A percentile compares a stretch with the other conserved stretches of the same genome.
Conservation (phyloP, 1,140 invertebrate species). For the Carcinoscorpius rotundicauda region DNA sequence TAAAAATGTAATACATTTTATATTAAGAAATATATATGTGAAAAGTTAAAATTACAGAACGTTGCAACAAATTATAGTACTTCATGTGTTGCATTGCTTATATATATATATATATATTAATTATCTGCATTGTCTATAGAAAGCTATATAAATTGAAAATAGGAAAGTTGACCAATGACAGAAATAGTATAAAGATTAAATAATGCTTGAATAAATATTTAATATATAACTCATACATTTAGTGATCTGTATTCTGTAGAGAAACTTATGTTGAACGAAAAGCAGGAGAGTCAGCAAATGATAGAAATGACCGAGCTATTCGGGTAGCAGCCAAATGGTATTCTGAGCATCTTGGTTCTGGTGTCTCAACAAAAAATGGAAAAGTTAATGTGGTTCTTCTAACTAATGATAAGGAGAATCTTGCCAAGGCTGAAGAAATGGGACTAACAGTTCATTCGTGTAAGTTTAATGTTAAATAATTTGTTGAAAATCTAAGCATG, state of each 20-base stretch:
- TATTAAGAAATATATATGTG: too few relatives aligned
- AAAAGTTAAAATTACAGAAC: too few relatives aligned
- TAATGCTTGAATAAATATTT: too few relatives aligned
- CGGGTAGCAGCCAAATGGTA: constrained; percentile 71
- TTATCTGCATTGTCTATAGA: too few relatives aligned
- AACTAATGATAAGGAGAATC: constrained; percentile 74
- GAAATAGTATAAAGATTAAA: too few relatives aligned
- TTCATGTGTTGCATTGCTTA: too few relatives aligned
- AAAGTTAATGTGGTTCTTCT: constrained; percentile 53
- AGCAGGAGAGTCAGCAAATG: constrained; percentile 69
- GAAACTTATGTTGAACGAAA: constrained; percentile 75
- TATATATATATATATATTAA: too few relatives aligned
- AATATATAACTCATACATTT: neutral
- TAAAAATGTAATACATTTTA: too few relatives aligned
- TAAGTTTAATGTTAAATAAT: constrained; percentile 31
- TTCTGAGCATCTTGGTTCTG: constrained; percentile 39
- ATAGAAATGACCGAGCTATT: constrained; percentile 86
- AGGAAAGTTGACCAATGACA: too few relatives aligned
- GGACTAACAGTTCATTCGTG: constrained; percentile 53
- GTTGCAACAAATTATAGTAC: too few relatives aligned
- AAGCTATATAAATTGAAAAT: too few relatives aligned
- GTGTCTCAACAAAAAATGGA: constrained; percentile 28
- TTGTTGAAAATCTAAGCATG: too few relatives aligned
- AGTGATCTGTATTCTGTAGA: constrained; percentile 36
- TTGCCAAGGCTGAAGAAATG: constrained; percentile 51